These are phyloP conservation scores for Haliclona indistincta DNA, from an alignment of 37 sponge, comb jelly and placozoan genomes.

Conservation along the genomic window DNA sequence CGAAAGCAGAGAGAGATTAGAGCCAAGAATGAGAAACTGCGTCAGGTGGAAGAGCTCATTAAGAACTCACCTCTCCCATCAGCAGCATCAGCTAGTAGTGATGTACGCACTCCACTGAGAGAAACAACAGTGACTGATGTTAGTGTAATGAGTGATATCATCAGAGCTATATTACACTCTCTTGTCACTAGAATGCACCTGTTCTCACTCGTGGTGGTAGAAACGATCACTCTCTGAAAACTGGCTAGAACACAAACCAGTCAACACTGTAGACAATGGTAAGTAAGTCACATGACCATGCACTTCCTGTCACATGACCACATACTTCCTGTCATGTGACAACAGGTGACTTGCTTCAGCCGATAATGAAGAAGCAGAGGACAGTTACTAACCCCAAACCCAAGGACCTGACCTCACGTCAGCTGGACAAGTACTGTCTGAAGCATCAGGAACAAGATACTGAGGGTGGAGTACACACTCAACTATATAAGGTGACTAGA, in stretches of 20 bases:
- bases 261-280: conserved; percentile 54
- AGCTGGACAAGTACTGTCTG: conserved; percentile 59
- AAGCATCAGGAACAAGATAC: conserved; percentile 84
- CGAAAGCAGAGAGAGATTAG: conserved; percentile 36
- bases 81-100: background rate
- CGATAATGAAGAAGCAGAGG: conserved; percentile 88
- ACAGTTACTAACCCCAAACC: conserved; percentile 84
- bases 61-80: conserved; percentile 20
- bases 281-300: too few species aligned
- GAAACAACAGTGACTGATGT: background rate
- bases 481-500: conserved; percentile 82
- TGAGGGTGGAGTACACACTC: conserved; percentile 66
- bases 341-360: conserved; percentile 87
- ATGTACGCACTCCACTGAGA: background rate
- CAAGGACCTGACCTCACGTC: conserved; percentile 59
- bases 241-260: conserved; percentile 90
- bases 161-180: background rate
- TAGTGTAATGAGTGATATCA: too few species aligned
- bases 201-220: conserved; percentile 29
- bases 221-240: conserved; percentile 84
- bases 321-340: too few species aligned
- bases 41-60: conserved; percentile 48
- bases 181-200: background rate
- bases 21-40: conserved; percentile 49
- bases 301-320: too few species aligned